Base-by-base conservation (phyloP, 2,888 invertebrate genomes). In the Temnothorax unifasciatus region DNA sequence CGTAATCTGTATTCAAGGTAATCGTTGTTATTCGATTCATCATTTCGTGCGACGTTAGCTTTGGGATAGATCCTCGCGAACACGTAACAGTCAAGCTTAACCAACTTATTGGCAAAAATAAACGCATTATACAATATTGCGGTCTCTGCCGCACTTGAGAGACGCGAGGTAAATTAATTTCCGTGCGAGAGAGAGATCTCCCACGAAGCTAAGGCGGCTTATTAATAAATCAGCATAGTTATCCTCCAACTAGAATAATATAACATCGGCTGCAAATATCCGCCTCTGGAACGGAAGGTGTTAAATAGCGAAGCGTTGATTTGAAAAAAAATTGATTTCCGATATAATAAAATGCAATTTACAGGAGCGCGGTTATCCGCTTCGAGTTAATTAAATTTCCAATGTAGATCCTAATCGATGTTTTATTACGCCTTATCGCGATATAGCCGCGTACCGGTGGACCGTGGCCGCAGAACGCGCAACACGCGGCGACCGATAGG, bases 1-100 rank as follows among this genome's bases (percentile, higher is more conserved):
- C 69, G 61, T 89, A 86, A 85, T 88, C 83, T 73, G 4, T 34
- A 34, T 34, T 52, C 79, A 86, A 89, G 89, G 89, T 77, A 25
- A 73, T 64, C 64, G 54, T 41, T 44, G 18, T 52, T 76, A 66
- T 34, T 66, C 29, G 25, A 77, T 54, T 57, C 44, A 44, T 47
- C 29, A 41, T 68, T 77, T 77, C 29, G 29, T 54, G 41, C 54
- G 44, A 15, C 47, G 21, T 57, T 21, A 47, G 71, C 73, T 3
- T 29, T 59, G 34, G 44, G 6, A 61, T 41, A 54, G 29, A 29
- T 18, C 18, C 47, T 59, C 29, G 44, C 6, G 21, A 13, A 34
- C 69, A 69, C 54, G 54, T 21, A 54, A 18, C 34, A 34, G n/a
- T 79, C 3, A 6, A 38, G 25, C 50, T 25, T 77, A 57, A 77